Evolutionary conservation across 2,888 invertebrate species (phyloP), one percentile per base, ranked within the genome.

Genomic region (Cetonia aurata): DNA sequence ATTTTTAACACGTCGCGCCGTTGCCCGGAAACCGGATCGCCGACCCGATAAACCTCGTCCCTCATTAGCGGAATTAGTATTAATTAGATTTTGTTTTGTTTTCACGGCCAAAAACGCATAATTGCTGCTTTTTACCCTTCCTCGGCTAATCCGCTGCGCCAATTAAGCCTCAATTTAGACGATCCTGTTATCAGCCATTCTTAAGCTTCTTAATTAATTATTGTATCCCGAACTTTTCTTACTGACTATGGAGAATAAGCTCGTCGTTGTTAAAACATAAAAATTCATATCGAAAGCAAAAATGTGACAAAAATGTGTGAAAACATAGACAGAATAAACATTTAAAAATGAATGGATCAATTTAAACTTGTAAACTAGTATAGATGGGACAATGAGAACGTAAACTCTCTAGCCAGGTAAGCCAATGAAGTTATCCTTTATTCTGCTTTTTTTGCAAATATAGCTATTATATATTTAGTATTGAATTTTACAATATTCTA

Each of bases 51-150:
- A 62, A 62, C 62, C 62, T 33, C 33, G 15, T 46, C 37, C 33
- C 62, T 62, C 62, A 62, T 62, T 62, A 62, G 62, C 46, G n/a
- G 62, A 62, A 62, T 62, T 62, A 62, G 62, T 62, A 62, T 62
- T 62, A 62, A 62, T 62, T 62, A 46, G 62, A 48, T 62, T 62
- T 62, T 62, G 62, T 62, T 62, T 62, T 48, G 62, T 62, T 62
- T 62, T 48, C 31, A 33, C 33, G 15, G 12, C 33, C 48, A 37
- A 62, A 56, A 62, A 62, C 50, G 62, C 62, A 62, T 62, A 62
- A 62, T 62, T 62, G 33, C 37, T 37, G 25, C 48, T 48, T 62
- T 62, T 62, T 62, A 13, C 33, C 9, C 62, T 1, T 17, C 25
- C 48, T 31, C 15, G 31, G 13, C 37, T 50, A 62, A 62, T 62